Conservation (phyloP, 2,797 vertebrate species). For the Dryobates pubescens region DNA sequence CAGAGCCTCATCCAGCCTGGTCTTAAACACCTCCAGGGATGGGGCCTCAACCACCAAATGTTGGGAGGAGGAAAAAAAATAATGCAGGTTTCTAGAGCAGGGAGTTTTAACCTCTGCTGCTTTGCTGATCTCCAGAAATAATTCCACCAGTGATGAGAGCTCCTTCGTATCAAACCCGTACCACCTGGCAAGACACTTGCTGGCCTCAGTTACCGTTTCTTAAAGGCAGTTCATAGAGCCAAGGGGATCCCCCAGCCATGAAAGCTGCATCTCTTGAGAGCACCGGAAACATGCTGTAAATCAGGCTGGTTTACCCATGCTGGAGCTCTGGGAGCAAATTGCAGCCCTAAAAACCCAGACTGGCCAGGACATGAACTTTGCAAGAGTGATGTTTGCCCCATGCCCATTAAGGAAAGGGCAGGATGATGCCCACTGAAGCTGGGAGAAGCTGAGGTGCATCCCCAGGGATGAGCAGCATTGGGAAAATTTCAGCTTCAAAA, state of each 20-base stretch:
- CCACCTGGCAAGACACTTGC: neutral
- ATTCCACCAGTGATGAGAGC: neutral
- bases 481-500: neutral
- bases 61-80: neutral
- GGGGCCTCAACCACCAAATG: neutral
- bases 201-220: constrained; percentile 18
- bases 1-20: no score
- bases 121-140: constrained; percentile 28
- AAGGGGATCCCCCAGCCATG: neutral
- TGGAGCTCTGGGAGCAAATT: neutral
- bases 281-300: neutral
- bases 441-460: neutral
- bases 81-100: neutral
- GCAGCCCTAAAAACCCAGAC: neutral
- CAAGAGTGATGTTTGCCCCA: neutral
- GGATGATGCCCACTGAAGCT: neutral
- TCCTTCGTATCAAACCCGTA: constrained; percentile 27
- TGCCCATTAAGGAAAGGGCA: neutral
- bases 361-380: neutral
- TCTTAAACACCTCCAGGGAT: no score
- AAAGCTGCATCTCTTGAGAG: neutral
- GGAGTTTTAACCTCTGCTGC: constrained; percentile 37
- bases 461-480: neutral
- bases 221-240: neutral
- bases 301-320: neutral